phyloP scores from a whole-genome alignment of 2,888 invertebrate genomes.

The Acrobeloides nanus region DNA sequence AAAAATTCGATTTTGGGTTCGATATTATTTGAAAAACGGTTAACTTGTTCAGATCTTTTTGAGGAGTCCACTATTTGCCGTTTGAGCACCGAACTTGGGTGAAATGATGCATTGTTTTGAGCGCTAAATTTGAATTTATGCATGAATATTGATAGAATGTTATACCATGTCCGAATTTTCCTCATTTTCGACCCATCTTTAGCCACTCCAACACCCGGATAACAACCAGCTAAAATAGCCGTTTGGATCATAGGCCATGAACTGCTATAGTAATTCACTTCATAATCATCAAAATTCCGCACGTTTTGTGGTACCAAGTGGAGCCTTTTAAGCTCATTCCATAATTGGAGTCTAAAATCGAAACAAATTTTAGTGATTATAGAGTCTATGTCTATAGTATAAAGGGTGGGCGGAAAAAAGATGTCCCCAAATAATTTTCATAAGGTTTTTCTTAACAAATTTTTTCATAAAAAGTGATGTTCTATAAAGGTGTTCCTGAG shows the following conservation, averaged over 20 bases:
- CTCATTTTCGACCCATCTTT: slow-evolving; percentile 59
- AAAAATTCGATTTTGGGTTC: slow-evolving; percentile 37
- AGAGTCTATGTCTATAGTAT: no score
- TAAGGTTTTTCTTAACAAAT: no score
- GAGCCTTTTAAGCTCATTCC: slow-evolving; percentile 41
- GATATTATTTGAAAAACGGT: slow-evolving; percentile 7
- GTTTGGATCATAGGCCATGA: slow-evolving; percentile 86
- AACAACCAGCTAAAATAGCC: slow-evolving; percentile 76
- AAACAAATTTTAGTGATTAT: not conserved
- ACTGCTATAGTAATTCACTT: slow-evolving; percentile 71
- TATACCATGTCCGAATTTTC: slow-evolving; percentile 43
- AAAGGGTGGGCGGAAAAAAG: no score
- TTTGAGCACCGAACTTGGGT: slow-evolving; percentile 40
- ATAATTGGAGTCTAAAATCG: slow-evolving; percentile 25
- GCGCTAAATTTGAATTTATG: slow-evolving; percentile 24
- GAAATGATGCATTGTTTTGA: slow-evolving; percentile 27
- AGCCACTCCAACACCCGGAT: slow-evolving; percentile 71
- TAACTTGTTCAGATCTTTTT: slow-evolving; percentile 1
- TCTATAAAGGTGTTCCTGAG: no score
- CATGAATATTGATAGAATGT: no score
- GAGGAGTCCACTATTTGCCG: slow-evolving; percentile 27
- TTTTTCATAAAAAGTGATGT: no score
- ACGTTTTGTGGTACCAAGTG: slow-evolving; percentile 24
- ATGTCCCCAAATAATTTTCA: no score
- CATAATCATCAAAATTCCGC: slow-evolving; percentile 57